phyloP scores from a whole-genome alignment of 2,797 vertebrate species.

The Halcyon badia region DNA sequence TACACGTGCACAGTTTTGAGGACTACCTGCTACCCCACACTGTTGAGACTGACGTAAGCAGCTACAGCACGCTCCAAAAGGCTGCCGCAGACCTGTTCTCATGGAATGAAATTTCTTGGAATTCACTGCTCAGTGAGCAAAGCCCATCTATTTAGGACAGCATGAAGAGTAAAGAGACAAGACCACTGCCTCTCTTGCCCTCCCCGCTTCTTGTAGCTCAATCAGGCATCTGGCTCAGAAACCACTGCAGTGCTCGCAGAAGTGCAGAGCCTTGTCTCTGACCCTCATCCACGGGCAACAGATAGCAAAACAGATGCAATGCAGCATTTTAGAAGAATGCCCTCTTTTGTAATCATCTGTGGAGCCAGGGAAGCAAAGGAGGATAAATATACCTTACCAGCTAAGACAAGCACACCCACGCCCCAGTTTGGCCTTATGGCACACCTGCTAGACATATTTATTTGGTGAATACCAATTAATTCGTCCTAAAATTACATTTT shows the following conservation, averaged over 20 bases:
- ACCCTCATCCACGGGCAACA: not conserved
- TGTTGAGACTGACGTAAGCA: not conserved
- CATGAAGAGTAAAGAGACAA: not conserved
- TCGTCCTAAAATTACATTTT: not conserved
- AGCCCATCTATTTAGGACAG: not conserved
- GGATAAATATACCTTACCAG: not conserved
- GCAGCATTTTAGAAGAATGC: not conserved
- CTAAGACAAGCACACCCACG: not conserved
- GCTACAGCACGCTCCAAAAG: fast-evolving
- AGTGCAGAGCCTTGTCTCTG: not conserved
- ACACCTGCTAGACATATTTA: not conserved
- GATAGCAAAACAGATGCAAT: not conserved
- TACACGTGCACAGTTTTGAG: not conserved
- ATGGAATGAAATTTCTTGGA: not conserved
- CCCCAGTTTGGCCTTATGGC: fast-evolving
- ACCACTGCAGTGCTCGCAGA: not conserved
- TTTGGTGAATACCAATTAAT: not conserved
- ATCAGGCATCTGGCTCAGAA: not conserved
- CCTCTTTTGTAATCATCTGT: not conserved
- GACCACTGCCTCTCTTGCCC: not conserved
- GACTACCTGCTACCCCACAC: not conserved
- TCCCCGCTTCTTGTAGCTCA: not conserved
- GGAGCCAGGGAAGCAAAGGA: not conserved
- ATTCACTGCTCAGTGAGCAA: not conserved
- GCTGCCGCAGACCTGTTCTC: not conserved